phyloP scores from a whole-genome alignment of 2,797 vertebrate genomes.

The Myotis daubentonii region DNA sequence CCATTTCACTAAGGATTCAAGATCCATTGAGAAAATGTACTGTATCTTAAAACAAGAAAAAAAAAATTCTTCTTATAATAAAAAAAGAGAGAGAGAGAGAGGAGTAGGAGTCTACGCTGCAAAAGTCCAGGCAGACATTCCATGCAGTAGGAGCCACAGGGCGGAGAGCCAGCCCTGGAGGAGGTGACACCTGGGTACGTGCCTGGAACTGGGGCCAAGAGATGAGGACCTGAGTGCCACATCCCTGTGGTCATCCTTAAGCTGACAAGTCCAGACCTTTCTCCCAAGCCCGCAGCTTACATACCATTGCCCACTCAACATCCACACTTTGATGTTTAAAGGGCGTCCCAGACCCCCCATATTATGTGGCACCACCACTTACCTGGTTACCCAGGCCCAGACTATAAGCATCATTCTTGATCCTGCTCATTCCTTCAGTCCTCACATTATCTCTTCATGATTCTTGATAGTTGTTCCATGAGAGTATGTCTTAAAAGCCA shows the following conservation, averaged over 20 bases:
- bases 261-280: background rate
- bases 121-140: background rate
- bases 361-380: background rate
- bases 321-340: background rate
- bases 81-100: background rate
- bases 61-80: background rate
- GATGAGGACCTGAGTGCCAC: background rate
- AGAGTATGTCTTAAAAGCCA: background rate
- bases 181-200: background rate
- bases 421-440: background rate
- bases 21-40: background rate
- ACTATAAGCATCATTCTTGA: too few relatives aligned
- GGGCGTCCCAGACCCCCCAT: background rate
- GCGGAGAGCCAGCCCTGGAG: background rate
- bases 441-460: rapidly evolving
- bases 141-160: background rate
- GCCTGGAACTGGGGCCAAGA: background rate
- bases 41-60: background rate
- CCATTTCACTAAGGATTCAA: background rate
- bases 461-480: background rate
- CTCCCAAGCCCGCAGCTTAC: background rate
- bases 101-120: background rate
- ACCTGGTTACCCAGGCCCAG: background rate
- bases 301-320: background rate
- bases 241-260: background rate